These are phyloP conservation scores for Cassiopea andromeda DNA, from an alignment of 30 jellyfish, hydroid and myxozoan genomes.

Conservation along the genomic window DNA sequence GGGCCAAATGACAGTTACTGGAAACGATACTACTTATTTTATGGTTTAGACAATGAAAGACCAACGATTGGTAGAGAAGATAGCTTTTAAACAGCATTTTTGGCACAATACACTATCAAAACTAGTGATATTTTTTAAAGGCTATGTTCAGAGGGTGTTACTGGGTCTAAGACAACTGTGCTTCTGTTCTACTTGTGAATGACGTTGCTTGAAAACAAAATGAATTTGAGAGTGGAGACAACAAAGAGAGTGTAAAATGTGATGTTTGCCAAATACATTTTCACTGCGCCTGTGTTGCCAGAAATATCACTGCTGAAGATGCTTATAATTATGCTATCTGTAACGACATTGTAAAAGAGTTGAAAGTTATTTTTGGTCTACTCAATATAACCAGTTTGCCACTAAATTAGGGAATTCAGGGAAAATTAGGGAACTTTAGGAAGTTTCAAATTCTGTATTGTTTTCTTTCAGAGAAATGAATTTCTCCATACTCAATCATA, in stretches of 20 bases:
- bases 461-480: too few species aligned
- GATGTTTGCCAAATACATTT: background rate
- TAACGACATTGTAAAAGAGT: background rate
- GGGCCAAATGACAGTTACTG: constrained; percentile 25
- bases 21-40: background rate
- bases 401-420: too few species aligned
- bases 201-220: background rate
- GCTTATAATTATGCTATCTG: background rate
- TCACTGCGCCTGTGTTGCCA: constrained; percentile 4
- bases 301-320: background rate
- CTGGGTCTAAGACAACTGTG: constrained; percentile 4
- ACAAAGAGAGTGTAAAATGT: background rate
- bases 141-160: constrained; percentile 5
- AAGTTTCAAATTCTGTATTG: too few species aligned
- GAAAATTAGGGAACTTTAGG: too few species aligned
- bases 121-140: constrained; percentile 6
- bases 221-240: constrained; percentile 20
- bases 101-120: constrained; percentile 12
- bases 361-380: background rate
- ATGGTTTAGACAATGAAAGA: constrained; percentile 41
- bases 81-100: background rate
- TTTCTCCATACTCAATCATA: too few species aligned
- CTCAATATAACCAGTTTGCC: too few species aligned
- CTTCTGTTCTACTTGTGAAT: background rate
- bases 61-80: background rate